Conservation (phyloP, 1,140 invertebrate genomes). For the Ooceraea biroi region DNA sequence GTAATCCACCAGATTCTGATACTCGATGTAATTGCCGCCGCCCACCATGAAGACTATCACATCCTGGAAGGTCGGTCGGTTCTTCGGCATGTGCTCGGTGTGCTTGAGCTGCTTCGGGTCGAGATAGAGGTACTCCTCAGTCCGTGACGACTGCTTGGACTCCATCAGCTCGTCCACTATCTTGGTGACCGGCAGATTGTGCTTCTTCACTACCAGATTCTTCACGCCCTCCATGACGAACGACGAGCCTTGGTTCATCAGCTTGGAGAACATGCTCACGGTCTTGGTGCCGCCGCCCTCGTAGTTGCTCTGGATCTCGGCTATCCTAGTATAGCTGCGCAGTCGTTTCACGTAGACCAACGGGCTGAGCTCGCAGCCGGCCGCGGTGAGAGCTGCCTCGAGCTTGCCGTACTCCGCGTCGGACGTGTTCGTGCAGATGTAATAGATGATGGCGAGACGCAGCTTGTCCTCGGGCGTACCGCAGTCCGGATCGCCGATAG, state of each 20-base stretch:
- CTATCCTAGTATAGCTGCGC: conserved; percentile 95
- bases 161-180: conserved; percentile 97
- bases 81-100: conserved; percentile 89
- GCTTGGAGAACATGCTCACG: conserved; percentile 99
- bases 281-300: conserved; percentile 98
- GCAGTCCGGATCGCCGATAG: conserved; percentile 94
- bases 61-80: conserved; percentile 92
- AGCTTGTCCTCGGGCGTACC: conserved; percentile 97
- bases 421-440: conserved; percentile 93
- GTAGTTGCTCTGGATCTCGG: conserved; percentile 90
- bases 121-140: conserved; percentile 95
- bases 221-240: conserved; percentile 99
- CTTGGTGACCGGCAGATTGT: conserved; percentile 96
- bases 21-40: conserved; percentile 99
- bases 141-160: conserved; percentile 91
- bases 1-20: conserved; percentile 99
- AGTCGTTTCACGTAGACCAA: conserved; percentile 95
- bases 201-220: conserved; percentile 99
- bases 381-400: conserved; percentile 91
- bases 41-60: conserved; percentile 99
- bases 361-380: conserved; percentile 94
- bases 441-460: conserved; percentile 97
- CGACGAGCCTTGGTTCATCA: conserved; percentile 98
- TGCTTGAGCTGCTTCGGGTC: conserved; percentile 96
- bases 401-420: conserved; percentile 95